Base-by-base conservation (phyloP, 2,797 vertebrate genomes). In the Fistularia commersonii region DNA sequence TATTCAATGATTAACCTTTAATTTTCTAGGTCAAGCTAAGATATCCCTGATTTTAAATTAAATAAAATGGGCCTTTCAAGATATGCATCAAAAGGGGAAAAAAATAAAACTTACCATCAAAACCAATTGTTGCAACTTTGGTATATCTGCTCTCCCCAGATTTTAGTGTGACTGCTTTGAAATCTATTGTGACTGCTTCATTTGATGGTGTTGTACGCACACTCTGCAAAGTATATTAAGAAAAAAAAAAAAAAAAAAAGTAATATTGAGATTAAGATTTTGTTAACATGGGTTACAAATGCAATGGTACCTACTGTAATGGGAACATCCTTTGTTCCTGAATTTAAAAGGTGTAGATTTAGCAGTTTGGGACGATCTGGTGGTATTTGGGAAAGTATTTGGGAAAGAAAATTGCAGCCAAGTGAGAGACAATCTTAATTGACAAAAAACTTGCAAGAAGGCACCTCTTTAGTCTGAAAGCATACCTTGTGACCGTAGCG, bases 261-360 rank as follows among this genome's bases (percentile, higher is more conserved):
- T 12, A 23, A 37, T 5, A 5, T 23, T 7, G 32, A 34, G 12
- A 11, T 41, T 41, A 52, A 12, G 14, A 13, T 46, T 6, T 15
- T 8, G 7, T 3, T 5, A 8, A 5, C 7, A 3, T 15, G 32
- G 6, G 6, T 34, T 33, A 2, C 10, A 11, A 51, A 5, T 23
- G 23, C 23, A 23, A 23, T 4, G 43, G 49, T 54, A 91, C 94
- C 75, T 90, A 99, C 97, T 63, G 96, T 99, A 71, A 99, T 98
- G 39, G 93, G 94, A 77, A 98, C 97, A 79, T 99, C 97, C 93
- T 98, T 98, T 84, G 92, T 76, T 91, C 97, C 97, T 66, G 97
- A 98, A 94, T 99, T 99, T 90, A 99, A 90, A 80, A 99, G 94
- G 87, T 98, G 95, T 48, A 99, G 89, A 88, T 99, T 98, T 79